A percentile compares a stretch with the other conserved stretches of the same genome.
phyloP scores from a whole-genome alignment of 2,113 vertebrate species.

The Thalassarche chlororhynchos region DNA sequence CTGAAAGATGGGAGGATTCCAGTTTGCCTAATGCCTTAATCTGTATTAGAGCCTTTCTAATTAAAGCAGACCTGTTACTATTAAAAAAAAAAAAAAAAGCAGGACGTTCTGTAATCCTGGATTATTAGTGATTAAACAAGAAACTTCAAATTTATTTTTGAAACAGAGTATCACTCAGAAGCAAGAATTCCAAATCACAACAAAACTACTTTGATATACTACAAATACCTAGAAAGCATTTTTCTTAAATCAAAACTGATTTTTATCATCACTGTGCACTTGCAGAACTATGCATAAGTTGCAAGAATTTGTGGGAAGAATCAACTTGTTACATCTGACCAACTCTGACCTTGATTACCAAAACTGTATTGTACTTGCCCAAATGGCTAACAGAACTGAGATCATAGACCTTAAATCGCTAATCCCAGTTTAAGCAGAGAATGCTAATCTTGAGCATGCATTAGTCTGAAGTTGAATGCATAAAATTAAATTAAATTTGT shows the following conservation, averaged over 20 bases:
- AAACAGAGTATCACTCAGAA: neutral
- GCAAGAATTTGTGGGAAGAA: neutral
- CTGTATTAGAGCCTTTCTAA: conserved; percentile 64
- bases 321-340: neutral
- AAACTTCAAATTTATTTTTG: neutral
- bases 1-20: conserved; percentile 40
- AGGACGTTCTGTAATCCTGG: conserved; percentile 10
- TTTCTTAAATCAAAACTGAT: neutral
- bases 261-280: neutral
- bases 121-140: conserved; percentile 27
- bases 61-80: conserved; percentile 63
- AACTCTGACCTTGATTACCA: neutral
- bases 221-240: neutral
- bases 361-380: neutral
- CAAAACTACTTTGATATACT: neutral
- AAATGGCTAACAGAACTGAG: neutral
- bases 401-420: neutral
- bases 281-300: neutral
- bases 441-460: neutral
- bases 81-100: neutral
- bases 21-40: conserved; percentile 68
- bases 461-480: neutral
- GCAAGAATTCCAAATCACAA: neutral
- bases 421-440: neutral
- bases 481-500: neutral